Evolutionary conservation across 2,113 vertebrate genomes (phyloP), one percentile per base, ranked within the genome.

Genomic region (Chaenogobius annularis): DNA sequence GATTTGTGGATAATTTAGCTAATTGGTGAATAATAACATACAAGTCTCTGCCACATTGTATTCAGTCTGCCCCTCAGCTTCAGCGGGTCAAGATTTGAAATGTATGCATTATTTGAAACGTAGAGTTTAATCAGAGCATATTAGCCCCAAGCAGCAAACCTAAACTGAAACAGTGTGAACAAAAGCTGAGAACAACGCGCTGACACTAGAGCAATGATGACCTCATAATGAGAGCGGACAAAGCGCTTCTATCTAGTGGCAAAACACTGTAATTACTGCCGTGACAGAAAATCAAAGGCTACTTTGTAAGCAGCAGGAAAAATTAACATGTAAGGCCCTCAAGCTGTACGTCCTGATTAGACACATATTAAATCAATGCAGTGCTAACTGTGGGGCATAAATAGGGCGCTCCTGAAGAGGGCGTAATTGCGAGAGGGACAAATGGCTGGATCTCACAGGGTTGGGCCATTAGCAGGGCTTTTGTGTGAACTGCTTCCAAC

Each of bases 221-320:
- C 95, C 95, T 98, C 93, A 94, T 97, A 99, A 98, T 98, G 98
- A 98, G 97, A 96, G 91, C 94, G 97, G 95, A 98, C 96, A 98
- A 98, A 97, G 96, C 96, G 95, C 95, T 88, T 93, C 95, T 95
- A 94, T 98, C 96, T 95, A 97, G 95, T 95, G 95, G 96, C 94
- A 95, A 96, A 98, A 96, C 88, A 92, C 95, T 95, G 96, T 97
- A 98, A 98, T 99, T 98, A 99, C 96, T 95, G 93, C 92, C 82
- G 89, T 96, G 96, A 98, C 96, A 97, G 95, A 96, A 98, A 98
- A 99, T 98, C 96, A 97, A 98, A 97, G 95, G 95, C 94, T 95
- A 95, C 94, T 97, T 96, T 97, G 95, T 96, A 96, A 96, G 95
- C 95, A 85, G 94, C 95, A 95, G 95, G 95, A 97, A 96, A 97